Base-by-base conservation (phyloP, 2,797 vertebrate species). In the Pogoniulus pusillus region DNA sequence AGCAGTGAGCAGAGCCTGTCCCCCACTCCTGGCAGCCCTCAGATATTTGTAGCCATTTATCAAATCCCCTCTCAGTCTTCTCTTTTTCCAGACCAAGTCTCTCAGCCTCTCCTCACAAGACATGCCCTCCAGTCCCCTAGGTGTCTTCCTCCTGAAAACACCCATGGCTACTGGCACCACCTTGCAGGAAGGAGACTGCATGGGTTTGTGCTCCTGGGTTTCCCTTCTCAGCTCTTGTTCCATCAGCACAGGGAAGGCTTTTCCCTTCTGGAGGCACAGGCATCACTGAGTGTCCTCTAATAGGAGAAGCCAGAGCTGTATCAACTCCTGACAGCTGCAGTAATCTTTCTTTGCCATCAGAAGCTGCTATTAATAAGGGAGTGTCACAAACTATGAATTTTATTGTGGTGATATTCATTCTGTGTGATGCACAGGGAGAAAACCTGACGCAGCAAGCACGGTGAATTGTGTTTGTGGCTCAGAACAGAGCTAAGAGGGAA, bases 311-410 rank as follows among this genome's bases (percentile, higher is more conserved):
- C 43, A 57, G 74, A 73, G 63, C 79, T 57, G n/a, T 72, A 30
- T 87, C 86, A 92, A 92, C 90, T 78, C 84, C 26, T 89, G 90
- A 87, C 58, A 70, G 77, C 80, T 93, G 60, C 87, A 53, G 74
- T 78, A 62, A 94, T 94, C 90, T 87, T 70, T 92, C 94, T 91
- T 59, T 73, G 71, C 88, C 0, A 0, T 54, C 87, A 74, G 59
- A 85, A 83, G 77, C 91, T 92, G 90, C 68, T 93, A 91, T 94
- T 96, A 96, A 95, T 96, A 91, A 92, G 91, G 91, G 86, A 63
- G 63, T 91, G 94, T 95, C 95, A 95, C 90, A 91, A 96, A 88
- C 93, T 53, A 62, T 96, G 96, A 86, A 81, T 96, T 96, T 96
- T 94, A 94, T 93, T 81, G 89, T 63, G 47, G 91, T 55, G 72